phyloP scores from a whole-genome alignment of 2,888 invertebrate genomes.

The Metalampra italica region DNA sequence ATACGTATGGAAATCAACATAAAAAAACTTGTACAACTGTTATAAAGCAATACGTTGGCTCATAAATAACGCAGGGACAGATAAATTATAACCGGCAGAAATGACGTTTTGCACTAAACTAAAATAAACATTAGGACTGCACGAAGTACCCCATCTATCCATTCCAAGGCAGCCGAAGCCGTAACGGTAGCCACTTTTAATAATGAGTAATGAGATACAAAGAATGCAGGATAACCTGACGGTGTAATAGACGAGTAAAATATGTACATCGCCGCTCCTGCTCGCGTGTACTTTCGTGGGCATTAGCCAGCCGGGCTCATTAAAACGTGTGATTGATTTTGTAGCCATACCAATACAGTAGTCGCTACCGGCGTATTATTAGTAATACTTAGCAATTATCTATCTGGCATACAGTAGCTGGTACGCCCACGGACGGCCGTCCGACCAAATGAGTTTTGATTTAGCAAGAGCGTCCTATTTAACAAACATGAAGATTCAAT shows the following conservation, averaged over 20 bases:
- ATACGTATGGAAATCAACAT: background rate
- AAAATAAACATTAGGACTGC: background rate
- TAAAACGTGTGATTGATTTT: slow-evolving; percentile 60
- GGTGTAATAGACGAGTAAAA: slow-evolving; percentile 39
- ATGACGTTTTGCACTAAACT: slow-evolving; percentile 1
- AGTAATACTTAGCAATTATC: slow-evolving; percentile 25
- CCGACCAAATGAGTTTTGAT: slow-evolving; percentile 7
- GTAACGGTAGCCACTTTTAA: slow-evolving; percentile 67
- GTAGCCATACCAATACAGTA: slow-evolving; percentile 57
- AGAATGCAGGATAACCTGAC: slow-evolving; percentile 54
- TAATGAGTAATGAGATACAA: slow-evolving; percentile 66
- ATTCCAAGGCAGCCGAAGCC: slow-evolving; percentile 25
- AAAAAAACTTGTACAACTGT: background rate
- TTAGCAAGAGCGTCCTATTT: slow-evolving; percentile 2
- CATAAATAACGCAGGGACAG: slow-evolving; percentile 6
- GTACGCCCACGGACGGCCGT: slow-evolving; percentile 7
- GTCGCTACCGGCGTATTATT: slow-evolving; percentile 48
- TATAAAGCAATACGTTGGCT: background rate
- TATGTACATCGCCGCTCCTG: slow-evolving; percentile 27
- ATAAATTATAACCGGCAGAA: background rate
- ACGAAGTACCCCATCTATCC: slow-evolving; percentile 20
- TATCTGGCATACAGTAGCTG: slow-evolving; percentile 11
- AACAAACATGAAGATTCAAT: background rate
- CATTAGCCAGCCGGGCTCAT: slow-evolving; percentile 50
- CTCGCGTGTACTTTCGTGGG: slow-evolving; percentile 25